A percentile compares a stretch with the other conserved stretches of the same genome.
These are phyloP conservation scores for Uloborus diversus DNA, from an alignment of 1,140 invertebrate genomes.

Conservation along the genomic window DNA sequence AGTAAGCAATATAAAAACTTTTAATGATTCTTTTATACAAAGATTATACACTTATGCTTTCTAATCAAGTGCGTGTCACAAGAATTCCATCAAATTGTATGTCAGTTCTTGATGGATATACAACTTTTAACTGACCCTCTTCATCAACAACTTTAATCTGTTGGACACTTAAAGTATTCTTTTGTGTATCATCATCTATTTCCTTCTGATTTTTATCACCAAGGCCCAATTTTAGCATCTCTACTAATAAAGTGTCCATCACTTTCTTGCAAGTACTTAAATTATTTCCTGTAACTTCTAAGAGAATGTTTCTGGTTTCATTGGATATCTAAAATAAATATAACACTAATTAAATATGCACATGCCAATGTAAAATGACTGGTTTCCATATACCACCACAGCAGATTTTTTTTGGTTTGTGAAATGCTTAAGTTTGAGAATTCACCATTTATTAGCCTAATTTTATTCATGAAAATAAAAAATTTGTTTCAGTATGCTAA, in stretches of 20 bases:
- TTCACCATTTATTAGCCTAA: too few relatives aligned
- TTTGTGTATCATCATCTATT: constrained; percentile 53
- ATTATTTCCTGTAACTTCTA: constrained; percentile 81
- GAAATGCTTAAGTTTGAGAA: too few relatives aligned
- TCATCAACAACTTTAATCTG: constrained; percentile 77
- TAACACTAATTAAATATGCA: too few relatives aligned
- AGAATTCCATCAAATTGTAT: constrained; percentile 64
- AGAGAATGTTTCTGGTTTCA: constrained; percentile 74
- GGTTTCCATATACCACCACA: too few relatives aligned
- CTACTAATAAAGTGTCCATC: constrained; percentile 74
- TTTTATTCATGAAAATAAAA: too few relatives aligned
- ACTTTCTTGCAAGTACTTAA: constrained; percentile 75
- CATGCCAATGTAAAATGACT: too few relatives aligned
- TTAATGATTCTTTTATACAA: too few relatives aligned
- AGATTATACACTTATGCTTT: background rate
- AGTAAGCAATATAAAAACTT: too few relatives aligned
- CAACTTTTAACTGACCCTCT: constrained; percentile 74
- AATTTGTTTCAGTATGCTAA: too few relatives aligned
- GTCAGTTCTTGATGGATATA: constrained; percentile 82
- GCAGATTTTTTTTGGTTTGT: too few relatives aligned
- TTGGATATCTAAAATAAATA: constrained; percentile 64
- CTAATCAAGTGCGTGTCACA: constrained; percentile 33
- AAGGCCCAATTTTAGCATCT: constrained; percentile 69
- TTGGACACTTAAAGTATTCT: constrained; percentile 68
- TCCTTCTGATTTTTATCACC: constrained; percentile 66